A percentile compares a stretch with the other conserved stretches of the same genome.
phyloP scores from a whole-genome alignment of 2,888 invertebrate species.

The Byasa hedistus region DNA sequence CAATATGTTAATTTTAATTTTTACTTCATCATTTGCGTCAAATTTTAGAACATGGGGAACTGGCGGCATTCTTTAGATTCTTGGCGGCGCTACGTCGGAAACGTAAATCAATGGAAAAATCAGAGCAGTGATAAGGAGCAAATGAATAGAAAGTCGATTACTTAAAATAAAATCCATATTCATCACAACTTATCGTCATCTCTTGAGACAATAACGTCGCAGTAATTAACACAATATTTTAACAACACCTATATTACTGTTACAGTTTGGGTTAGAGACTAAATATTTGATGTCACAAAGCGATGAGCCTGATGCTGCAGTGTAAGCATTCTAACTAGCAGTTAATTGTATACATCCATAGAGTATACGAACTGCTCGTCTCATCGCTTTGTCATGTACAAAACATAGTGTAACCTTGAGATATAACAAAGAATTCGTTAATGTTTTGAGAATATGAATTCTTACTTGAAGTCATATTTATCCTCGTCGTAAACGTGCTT shows the following conservation, averaged over 20 bases:
- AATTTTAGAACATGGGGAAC: conserved; percentile 32
- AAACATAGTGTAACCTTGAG: neutral
- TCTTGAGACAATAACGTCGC: neutral
- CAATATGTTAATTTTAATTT: conserved; percentile 48
- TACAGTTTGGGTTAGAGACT: neutral
- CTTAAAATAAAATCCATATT: neutral
- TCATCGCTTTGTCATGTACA: too few species aligned
- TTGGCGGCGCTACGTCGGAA: neutral
- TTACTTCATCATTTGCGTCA: conserved; percentile 35
- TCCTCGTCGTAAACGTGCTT: conserved; percentile 73
- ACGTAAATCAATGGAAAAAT: neutral
- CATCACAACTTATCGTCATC: neutral
- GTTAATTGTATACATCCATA: too few species aligned
- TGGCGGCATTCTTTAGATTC: conserved; percentile 20
- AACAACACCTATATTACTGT: neutral
- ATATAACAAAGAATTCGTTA: neutral
- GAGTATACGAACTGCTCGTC: too few species aligned
- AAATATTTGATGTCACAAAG: neutral
- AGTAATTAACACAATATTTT: neutral
- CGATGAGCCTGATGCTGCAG: neutral
- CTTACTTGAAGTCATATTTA: conserved; percentile 77
- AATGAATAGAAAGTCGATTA: neutral
- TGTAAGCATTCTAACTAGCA: neutral
- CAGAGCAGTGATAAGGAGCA: neutral
- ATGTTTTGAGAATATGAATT: conserved; percentile 34